A percentile compares a stretch with the other conserved stretches of the same genome.
These are phyloP conservation scores for Anguilla rostrata DNA, from an alignment of 2,113 vertebrate species.

Conservation along the genomic window DNA sequence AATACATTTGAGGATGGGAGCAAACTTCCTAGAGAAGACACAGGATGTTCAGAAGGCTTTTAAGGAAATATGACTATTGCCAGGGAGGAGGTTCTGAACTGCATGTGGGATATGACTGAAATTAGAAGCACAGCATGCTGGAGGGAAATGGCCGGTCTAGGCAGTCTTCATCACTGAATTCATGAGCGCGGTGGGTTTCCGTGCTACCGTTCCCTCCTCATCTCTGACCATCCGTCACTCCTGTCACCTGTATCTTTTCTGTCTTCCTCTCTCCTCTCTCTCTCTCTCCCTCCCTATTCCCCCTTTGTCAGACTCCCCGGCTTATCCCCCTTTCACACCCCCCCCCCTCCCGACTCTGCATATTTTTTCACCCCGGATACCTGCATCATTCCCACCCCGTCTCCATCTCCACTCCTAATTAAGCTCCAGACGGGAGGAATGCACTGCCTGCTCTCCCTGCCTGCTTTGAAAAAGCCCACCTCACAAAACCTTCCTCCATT, in stretches of 20 bases:
- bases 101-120: background rate
- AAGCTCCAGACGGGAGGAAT: background rate
- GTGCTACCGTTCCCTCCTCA: background rate
- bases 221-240: background rate
- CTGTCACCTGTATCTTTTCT: background rate
- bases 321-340: background rate
- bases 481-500: background rate
- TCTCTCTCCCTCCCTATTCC: background rate
- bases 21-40: no score
- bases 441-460: background rate
- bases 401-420: background rate
- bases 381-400: background rate
- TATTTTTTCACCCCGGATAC: constrained; percentile 5
- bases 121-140: background rate
- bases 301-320: constrained; percentile 11
- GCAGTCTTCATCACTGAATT: no score
- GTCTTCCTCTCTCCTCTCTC: background rate
- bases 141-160: background rate
- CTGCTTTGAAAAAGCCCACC: background rate
- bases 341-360: background rate
- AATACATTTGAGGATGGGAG: no score
- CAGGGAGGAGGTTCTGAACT: background rate
- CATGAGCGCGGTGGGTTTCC: background rate
- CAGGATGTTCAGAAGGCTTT: background rate
- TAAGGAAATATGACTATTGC: background rate